Conservation (phyloP, 2,113 vertebrate genomes). For the Amphiprion percula region DNA sequence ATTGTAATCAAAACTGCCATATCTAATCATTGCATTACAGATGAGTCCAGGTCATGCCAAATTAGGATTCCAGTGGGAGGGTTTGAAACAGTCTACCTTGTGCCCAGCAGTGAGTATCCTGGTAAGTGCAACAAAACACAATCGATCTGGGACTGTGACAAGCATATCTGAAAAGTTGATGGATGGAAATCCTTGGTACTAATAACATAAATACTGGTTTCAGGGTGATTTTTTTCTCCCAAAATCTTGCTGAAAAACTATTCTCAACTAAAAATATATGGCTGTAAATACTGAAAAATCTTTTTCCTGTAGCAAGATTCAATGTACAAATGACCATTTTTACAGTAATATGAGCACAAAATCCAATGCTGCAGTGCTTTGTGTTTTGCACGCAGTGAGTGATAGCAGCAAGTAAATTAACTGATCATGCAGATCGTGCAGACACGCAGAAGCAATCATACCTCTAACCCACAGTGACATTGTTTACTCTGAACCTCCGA, state of each 20-base stretch:
- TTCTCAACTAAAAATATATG: slow-evolving; percentile 11
- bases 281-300: slow-evolving; percentile 24
- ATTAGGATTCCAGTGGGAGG: slow-evolving; percentile 16
- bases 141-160: slow-evolving; percentile 23
- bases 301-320: too few relatives aligned
- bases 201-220: slow-evolving; percentile 17
- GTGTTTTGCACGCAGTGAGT: slow-evolving; percentile 4
- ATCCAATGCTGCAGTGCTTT: neutral
- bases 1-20: slow-evolving; percentile 47
- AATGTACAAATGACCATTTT: neutral
- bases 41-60: slow-evolving; percentile 42
- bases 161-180: slow-evolving; percentile 24
- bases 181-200: slow-evolving; percentile 27
- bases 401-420: slow-evolving; percentile 32
- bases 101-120: slow-evolving; percentile 10
- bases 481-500: slow-evolving; percentile 59
- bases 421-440: slow-evolving; percentile 49
- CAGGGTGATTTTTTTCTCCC: neutral
- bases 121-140: slow-evolving; percentile 33
- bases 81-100: slow-evolving; percentile 10
- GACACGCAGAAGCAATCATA: slow-evolving; percentile 46
- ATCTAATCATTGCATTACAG: slow-evolving; percentile 48
- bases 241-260: slow-evolving; percentile 20
- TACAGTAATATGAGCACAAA: neutral
- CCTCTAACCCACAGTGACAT: slow-evolving; percentile 48